phyloP scores from a whole-genome alignment of 35 echinoderm and acorn worm genomes.

The Holothuria glaberrima region DNA sequence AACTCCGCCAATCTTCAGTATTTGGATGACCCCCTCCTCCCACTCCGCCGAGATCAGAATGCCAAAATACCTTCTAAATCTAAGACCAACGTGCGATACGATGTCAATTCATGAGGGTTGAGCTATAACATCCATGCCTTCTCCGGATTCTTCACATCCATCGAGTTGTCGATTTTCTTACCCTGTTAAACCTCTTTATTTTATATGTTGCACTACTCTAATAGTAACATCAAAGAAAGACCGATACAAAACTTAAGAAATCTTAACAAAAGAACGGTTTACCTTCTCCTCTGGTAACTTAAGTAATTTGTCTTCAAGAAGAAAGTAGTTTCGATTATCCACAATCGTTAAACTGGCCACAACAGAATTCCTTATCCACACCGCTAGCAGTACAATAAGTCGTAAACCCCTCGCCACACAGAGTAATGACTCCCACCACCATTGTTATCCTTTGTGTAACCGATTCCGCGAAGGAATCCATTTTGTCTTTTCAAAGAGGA shows the following conservation, averaged over 20 bases:
- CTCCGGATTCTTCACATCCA: too few species aligned
- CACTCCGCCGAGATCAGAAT: too few species aligned
- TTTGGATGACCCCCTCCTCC: too few species aligned
- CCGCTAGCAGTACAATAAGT: slow-evolving; percentile 2
- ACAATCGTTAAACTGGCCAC: slow-evolving; percentile 48
- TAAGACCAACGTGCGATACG: too few species aligned
- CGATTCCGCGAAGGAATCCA: slow-evolving; percentile 19
- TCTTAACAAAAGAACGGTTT: not conserved
- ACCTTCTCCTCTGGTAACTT: not conserved
- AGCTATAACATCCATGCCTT: too few species aligned
- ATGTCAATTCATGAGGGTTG: too few species aligned
- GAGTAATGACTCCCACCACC: not conserved
- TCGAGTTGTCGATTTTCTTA: too few species aligned
- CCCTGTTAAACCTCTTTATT: not conserved
- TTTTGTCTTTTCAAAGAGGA: not conserved
- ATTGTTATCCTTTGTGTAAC: slow-evolving; percentile 33
- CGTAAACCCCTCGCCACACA: slow-evolving; percentile 16
- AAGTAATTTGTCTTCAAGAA: slow-evolving; percentile 31
- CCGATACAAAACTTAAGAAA: not conserved
- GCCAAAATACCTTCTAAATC: too few species aligned
- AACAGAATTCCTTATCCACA: not conserved
- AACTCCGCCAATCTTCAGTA: too few species aligned
- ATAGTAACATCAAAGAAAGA: slow-evolving; percentile 2
- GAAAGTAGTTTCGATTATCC: slow-evolving; percentile 43
- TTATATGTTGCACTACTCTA: not conserved